These are phyloP conservation scores for Phyllotreta cruciferae DNA, from an alignment of 2,888 invertebrate species.

Conservation along the genomic window DNA sequence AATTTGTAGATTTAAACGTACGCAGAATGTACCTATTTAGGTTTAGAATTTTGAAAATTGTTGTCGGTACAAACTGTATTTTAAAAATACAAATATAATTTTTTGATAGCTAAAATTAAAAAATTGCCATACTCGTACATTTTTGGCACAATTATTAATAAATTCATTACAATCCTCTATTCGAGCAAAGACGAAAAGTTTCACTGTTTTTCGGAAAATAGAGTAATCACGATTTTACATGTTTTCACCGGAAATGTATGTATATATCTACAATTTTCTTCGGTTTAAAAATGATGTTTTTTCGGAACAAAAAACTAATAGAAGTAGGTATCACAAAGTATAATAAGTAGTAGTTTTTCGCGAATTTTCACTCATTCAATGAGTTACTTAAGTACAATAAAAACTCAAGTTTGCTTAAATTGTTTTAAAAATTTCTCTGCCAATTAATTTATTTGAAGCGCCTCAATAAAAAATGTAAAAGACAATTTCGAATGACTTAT, in stretches of 20 bases:
- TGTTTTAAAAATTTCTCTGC: too few relatives aligned
- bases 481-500: too few relatives aligned
- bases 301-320: constrained; percentile 5
- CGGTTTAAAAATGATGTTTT: constrained; percentile 5
- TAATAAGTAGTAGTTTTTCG: too few relatives aligned
- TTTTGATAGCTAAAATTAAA: not conserved
- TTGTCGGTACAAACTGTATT: too few relatives aligned
- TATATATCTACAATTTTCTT: constrained; percentile 17
- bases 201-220: constrained; percentile 4
- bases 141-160: constrained; percentile 3
- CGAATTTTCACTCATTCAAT: too few relatives aligned
- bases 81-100: constrained; percentile 1
- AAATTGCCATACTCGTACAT: constrained; percentile 12
- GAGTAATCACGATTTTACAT: constrained; percentile 4
- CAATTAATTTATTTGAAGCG: too few relatives aligned
- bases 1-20: too few relatives aligned
- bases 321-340: constrained; percentile 14
- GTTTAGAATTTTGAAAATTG: too few relatives aligned
- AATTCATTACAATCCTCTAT: not conserved
- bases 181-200: constrained; percentile 5
- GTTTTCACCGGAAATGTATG: constrained; percentile 13
- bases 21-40: too few relatives aligned
- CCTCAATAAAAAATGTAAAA: too few relatives aligned
- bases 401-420: too few relatives aligned
- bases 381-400: too few relatives aligned